Conservation (phyloP, 2,113 vertebrate species). For the Chlorodrepanis virens region DNA sequence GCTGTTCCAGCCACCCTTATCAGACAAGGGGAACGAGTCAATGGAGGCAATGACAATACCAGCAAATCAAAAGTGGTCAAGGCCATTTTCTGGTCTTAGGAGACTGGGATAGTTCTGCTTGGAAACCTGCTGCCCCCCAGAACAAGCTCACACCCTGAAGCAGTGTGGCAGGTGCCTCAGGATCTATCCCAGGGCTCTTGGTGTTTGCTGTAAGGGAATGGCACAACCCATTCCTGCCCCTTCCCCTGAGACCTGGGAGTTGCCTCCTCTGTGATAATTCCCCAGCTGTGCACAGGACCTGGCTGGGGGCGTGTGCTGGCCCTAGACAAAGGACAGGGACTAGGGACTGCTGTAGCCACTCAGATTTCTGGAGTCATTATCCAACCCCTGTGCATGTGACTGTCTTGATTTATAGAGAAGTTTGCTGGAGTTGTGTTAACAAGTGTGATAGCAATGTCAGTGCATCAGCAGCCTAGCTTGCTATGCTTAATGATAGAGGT, state of each 20-base stretch:
- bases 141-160: rapidly evolving
- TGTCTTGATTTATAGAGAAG: neutral
- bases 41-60: neutral
- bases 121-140: neutral
- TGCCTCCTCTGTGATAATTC: neutral
- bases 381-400: neutral
- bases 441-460: neutral
- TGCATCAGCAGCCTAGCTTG: neutral
- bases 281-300: rapidly evolving
- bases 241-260: neutral
- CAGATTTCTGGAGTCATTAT: neutral
- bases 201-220: neutral
- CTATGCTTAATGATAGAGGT: neutral
- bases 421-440: neutral
- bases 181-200: neutral
- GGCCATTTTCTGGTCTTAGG: neutral
- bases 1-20: neutral
- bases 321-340: neutral
- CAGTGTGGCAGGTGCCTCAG: neutral
- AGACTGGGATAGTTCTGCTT: neutral
- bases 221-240: neutral
- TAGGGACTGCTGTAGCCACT: neutral
- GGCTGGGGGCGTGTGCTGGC: neutral
- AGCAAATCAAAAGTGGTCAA: neutral
- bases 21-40: neutral